Evolutionary conservation across 2,797 vertebrate species (phyloP), one percentile per base, ranked within the genome.

Genomic region (Acanthis flammea): DNA sequence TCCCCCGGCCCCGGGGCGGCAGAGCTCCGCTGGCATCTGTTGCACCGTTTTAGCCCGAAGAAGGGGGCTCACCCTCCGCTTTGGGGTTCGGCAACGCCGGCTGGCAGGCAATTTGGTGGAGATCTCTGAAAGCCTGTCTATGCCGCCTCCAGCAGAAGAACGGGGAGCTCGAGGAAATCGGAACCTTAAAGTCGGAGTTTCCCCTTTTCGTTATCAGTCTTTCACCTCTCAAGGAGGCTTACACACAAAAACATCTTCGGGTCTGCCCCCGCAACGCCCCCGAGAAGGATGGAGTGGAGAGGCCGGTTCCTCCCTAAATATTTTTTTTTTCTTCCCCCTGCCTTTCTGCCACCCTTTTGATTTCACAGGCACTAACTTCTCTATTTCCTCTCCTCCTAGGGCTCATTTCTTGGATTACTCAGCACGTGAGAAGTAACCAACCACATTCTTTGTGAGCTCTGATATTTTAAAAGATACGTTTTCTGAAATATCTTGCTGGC

Each of bases 331-430:
- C 12, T 4, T 4, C 13, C 19, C 30, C 24, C 9, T 28, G 6
- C 4, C 0, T 78, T 95, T 78, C 44, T 92, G 41, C 23, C 62
- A 88, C 67, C 39, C 80, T 95, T 96, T 88, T 48, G 62, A 77
- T 95, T 95, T 94, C 48, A 57, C 41, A 70, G 67, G 17, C 78
- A 60, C 78, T 96, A 94, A 96, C 89, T 91, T 94, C 83, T 97
- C 90, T 19, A 62, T 97, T 94, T 96, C 67, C 90, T 50, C 89
- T 96, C 96, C 53, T 93, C 88, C 95, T 87, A 98, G 98, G 95
- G 73, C 84, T 91, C 88, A 86, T 97, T 94, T 96, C 91, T 96
- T 86, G 97, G 95, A 93, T 93, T 67, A 51, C 78, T 96, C 97
- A 85, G 92, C 95, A 92, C 33, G 48, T 94, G 91, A 95, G 85